Percentiles rank a stretch among this genome's conserved stretches.
Evolutionary conservation across 2,797 vertebrate genomes (phyloP).

Genomic region (Anguilla anguilla): DNA sequence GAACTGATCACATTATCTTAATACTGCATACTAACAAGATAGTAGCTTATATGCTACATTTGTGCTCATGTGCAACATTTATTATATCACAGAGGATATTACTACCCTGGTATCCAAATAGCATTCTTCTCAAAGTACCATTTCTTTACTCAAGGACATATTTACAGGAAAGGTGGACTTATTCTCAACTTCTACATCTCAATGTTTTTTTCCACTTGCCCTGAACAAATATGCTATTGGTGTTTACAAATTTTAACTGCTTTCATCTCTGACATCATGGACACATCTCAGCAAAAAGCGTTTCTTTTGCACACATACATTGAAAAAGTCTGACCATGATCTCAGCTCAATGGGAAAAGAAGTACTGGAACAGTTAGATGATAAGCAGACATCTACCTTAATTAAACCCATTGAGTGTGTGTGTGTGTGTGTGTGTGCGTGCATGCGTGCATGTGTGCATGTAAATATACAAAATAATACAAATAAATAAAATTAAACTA

Average conservation of each 20-base stretch:
- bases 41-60: background rate
- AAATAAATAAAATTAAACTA: no score
- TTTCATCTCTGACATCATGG: background rate
- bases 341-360: background rate
- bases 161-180: background rate
- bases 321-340: background rate
- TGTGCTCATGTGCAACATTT: background rate
- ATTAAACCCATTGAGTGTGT: no score
- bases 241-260: background rate
- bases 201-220: background rate
- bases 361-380: no score
- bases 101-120: background rate
- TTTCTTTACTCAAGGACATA: background rate
- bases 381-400: no score
- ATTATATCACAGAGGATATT: background rate
- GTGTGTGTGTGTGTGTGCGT: no score
- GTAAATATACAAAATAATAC: no score
- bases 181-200: background rate
- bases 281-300: background rate
- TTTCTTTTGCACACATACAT: background rate
- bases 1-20: background rate
- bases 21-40: background rate
- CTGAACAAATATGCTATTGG: background rate
- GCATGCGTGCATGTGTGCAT: no score
- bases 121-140: no score